These are phyloP conservation scores for Varanus komodoensis DNA, from an alignment of 2,113 vertebrate genomes.

Conservation along the genomic window DNA sequence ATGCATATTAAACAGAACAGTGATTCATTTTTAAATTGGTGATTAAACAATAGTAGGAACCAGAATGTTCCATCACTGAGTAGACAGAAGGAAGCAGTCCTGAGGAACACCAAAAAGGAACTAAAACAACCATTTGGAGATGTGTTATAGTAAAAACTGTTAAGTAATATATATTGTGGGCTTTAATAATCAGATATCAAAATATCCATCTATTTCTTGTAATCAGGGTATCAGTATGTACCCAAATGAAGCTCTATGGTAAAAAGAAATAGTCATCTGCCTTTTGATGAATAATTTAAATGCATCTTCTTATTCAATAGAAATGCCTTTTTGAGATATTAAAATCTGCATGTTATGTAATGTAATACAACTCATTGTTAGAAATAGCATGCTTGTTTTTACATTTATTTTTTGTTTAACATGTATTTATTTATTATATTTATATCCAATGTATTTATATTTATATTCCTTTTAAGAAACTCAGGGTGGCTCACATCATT, in stretches of 20 bases:
- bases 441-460: no score
- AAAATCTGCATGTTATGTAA: not conserved
- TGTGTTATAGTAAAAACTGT: no score
- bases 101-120: not conserved
- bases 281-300: conserved; percentile 12
- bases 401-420: no score
- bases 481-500: no score
- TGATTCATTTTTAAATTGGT: not conserved
- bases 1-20: not conserved
- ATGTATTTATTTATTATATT: no score
- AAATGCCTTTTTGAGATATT: not conserved
- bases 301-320: not conserved
- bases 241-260: not conserved
- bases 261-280: not conserved
- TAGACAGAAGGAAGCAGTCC: not conserved
- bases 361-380: no score
- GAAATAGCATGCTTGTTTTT: no score
- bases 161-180: not conserved
- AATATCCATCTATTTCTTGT: not conserved
- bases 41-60: not conserved
- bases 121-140: not conserved
- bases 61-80: not conserved
- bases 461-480: no score
- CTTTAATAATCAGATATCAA: not conserved
- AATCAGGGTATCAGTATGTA: no score